These are phyloP conservation scores for Aporophyla nigra DNA, from an alignment of 2,888 invertebrate species.

Conservation along the genomic window DNA sequence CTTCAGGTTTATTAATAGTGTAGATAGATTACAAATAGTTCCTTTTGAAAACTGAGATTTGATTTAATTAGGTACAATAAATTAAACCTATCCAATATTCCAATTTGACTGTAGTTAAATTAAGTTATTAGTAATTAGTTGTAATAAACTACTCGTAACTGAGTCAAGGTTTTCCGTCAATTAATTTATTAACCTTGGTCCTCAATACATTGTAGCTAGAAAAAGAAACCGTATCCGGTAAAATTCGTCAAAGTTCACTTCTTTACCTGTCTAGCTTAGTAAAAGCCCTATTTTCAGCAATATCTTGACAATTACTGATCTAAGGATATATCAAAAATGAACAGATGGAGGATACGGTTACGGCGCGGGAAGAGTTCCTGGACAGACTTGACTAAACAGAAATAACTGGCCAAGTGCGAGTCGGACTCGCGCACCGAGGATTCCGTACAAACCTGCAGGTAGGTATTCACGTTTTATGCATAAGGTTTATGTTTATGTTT, in stretches of 20 bases:
- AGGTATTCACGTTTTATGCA: too few species aligned
- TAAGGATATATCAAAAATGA: not conserved
- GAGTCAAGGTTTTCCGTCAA: constrained; percentile 1
- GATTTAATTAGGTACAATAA: not conserved
- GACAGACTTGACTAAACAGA: too few species aligned
- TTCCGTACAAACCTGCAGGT: too few species aligned
- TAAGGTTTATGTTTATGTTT: too few species aligned
- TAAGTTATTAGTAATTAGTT: too few species aligned
- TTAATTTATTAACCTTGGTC: constrained; percentile 8
- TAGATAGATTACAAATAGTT: too few species aligned
- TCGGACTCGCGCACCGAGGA: too few species aligned
- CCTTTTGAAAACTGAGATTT: not conserved
- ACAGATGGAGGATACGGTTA: too few species aligned
- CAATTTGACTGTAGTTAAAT: not conserved
- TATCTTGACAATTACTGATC: not conserved
- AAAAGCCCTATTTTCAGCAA: not conserved
- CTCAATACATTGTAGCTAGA: not conserved
- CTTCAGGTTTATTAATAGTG: not conserved
- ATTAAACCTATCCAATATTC: not conserved
- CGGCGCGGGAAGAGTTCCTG: too few species aligned
- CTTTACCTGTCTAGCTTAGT: not conserved
- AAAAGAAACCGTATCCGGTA: constrained; percentile 4
- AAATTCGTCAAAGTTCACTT: not conserved
- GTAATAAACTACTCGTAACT: not conserved
- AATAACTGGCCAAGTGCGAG: too few species aligned